Evolutionary conservation across 1,140 invertebrate species (phyloP).

Genomic region (Spodoptera litura): DNA sequence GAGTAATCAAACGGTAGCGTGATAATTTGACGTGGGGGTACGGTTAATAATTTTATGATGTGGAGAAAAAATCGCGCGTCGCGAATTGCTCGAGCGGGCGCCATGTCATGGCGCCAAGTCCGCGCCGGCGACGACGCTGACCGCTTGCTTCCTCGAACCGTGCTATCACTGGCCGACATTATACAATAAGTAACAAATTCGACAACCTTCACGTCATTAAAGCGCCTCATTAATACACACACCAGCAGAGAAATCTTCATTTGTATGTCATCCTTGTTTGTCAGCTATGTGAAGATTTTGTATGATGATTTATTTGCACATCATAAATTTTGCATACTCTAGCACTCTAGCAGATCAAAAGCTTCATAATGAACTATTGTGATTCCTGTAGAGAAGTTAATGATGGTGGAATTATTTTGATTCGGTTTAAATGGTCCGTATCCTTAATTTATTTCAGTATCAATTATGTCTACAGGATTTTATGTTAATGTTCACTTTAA

Average conservation of each 20-base stretch:
- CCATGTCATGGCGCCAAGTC: conserved; percentile 72
- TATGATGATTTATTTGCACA: conserved; percentile 15
- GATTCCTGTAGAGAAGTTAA: background rate
- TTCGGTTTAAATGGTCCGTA: background rate
- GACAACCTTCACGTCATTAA: conserved; percentile 50
- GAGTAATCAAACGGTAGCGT: conserved; percentile 52
- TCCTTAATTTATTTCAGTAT: background rate
- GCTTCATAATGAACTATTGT: conserved; percentile 1
- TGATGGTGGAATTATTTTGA: background rate
- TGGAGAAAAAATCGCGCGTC: conserved; percentile 63
- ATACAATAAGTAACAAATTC: conserved; percentile 53
- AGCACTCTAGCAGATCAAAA: background rate
- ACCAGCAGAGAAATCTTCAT: conserved; percentile 30
- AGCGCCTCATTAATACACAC: conserved; percentile 46
- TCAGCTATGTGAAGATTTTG: conserved; percentile 22
- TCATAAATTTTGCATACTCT: conserved; percentile 3
- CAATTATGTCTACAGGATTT: conserved; percentile 8
- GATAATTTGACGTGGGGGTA: conserved; percentile 46
- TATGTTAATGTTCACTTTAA: conserved; percentile 32
- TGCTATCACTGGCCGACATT: conserved; percentile 59
- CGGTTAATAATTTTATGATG: conserved; percentile 62
- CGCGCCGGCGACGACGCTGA: conserved; percentile 52
- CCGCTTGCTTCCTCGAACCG: conserved; percentile 74
- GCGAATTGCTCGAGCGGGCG: conserved; percentile 63
- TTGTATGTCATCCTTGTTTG: conserved; percentile 40